Percentiles rank a stretch among this genome's conserved stretches.
Evolutionary conservation across 2,113 vertebrate species (phyloP).

Genomic region (Salminus brasiliensis): DNA sequence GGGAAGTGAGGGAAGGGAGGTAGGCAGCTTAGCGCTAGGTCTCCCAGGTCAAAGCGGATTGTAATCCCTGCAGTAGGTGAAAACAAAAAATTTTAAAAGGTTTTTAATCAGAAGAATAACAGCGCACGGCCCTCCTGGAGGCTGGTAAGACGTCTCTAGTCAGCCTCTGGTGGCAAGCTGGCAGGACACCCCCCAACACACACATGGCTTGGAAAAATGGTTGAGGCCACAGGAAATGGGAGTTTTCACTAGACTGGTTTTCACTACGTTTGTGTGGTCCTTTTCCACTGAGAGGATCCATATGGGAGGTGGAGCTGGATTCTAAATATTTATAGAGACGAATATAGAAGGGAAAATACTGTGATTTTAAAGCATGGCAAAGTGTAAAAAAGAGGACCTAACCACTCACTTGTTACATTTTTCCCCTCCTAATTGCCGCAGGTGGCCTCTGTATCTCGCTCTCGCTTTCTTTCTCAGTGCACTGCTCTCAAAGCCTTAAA

Average conservation of each 20-base stretch:
- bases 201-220: slow-evolving; percentile 7
- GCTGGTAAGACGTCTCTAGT: slow-evolving; percentile 12
- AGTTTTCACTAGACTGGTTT: slow-evolving; percentile 33
- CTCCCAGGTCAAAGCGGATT: slow-evolving; percentile 37
- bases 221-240: slow-evolving; percentile 15
- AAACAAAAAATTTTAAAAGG: slow-evolving; percentile 58
- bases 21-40: slow-evolving; percentile 23
- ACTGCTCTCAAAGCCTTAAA: no score
- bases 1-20: background rate
- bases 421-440: slow-evolving; percentile 32
- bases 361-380: slow-evolving; percentile 36
- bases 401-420: slow-evolving; percentile 23
- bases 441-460: slow-evolving; percentile 30
- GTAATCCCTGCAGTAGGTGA: slow-evolving; percentile 31
- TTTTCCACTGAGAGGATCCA: slow-evolving; percentile 19
- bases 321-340: slow-evolving; percentile 50
- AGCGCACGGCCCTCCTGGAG: slow-evolving; percentile 29
- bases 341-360: slow-evolving; percentile 54
- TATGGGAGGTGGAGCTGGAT: slow-evolving; percentile 40
- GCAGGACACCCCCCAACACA: background rate
- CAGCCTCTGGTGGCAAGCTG: background rate
- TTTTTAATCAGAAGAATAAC: slow-evolving; percentile 54
- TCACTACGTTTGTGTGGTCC: slow-evolving; percentile 11
- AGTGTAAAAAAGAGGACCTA: slow-evolving; percentile 40
- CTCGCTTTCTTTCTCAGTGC: slow-evolving; percentile 1